Base-by-base conservation (phyloP, 1,140 invertebrate species). In the Drosophila albomicans region DNA sequence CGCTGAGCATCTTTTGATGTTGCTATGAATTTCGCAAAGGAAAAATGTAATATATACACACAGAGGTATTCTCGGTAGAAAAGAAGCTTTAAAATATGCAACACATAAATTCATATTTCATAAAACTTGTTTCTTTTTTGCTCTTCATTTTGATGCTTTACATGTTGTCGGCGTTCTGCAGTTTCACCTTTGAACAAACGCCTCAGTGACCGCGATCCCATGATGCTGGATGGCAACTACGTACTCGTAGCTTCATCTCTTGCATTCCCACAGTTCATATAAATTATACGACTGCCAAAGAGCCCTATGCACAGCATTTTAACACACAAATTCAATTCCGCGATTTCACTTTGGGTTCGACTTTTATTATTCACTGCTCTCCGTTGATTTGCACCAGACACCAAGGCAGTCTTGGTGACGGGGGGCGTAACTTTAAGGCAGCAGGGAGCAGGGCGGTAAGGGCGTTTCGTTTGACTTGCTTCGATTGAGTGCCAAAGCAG, bases 221-320 rank as follows among this genome's bases (percentile, higher is more conserved):
- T 67, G 65, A 38, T 65, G 64, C 56, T 68, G 35, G 16, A 16
- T 8, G 13, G 15, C 46, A 20, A 5, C 45, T 4, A 1, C 20
- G 8, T 65, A 25, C 20, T 25, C 20, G 20, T 25, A 25, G 20
- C 69, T 63, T 61, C 70, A 45, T 51, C 62, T 63, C 20, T 59
- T 16, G 64, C 52, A 67, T 85, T 86, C 82, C 82, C 79, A 87
- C 72, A 74, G 61, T 79, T 76, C 81, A 73, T 72, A 85, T 78
- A 75, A 78, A 76, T 76, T 73, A 76, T 69, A 69, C 71, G 75
- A 70, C 67, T 75, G 61, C 11, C 38, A 30, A 48, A 48, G 13
- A 41, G 49, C 41, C 1, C 32, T 63, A 35, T 45, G 25, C 48
- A 51, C 28, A 57, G 56, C 59, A 63, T 78, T 75, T 75, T 78